A percentile compares a stretch with the other conserved stretches of the same genome.
Conservation (phyloP, 2,113 vertebrate species). For the Caretta caretta region DNA sequence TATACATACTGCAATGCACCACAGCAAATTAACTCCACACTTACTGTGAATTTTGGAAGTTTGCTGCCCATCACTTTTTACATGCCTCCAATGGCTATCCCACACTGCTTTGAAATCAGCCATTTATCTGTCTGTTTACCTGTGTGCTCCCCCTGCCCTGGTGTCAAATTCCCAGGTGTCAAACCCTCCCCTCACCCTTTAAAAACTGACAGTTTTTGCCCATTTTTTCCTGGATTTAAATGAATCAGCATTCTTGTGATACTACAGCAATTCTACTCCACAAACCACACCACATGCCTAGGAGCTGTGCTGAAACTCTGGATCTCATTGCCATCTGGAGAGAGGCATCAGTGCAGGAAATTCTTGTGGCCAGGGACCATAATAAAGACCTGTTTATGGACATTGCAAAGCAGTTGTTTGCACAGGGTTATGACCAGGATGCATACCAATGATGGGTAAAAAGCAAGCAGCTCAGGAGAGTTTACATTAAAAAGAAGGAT, state of each 20-base stretch:
- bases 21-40: background rate
- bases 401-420: background rate
- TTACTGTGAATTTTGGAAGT: background rate
- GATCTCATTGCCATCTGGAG: background rate
- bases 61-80: background rate
- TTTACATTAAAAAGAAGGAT: background rate
- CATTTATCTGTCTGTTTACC: background rate
- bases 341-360: background rate
- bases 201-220: background rate
- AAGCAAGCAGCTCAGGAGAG: background rate
- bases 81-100: background rate
- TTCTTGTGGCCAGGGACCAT: background rate
- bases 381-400: background rate
- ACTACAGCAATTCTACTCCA: background rate
- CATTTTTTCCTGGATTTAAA: background rate
- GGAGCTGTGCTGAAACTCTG: background rate
- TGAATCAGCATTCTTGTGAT: background rate
- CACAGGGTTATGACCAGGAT: background rate
- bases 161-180: background rate
- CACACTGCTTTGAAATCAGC: background rate
- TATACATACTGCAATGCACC: background rate
- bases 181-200: background rate
- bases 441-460: background rate
- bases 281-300: background rate
- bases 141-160: background rate